A percentile compares a stretch with the other conserved stretches of the same genome.
Conservation (phyloP, 2,797 vertebrate species). For the Gobio occitaniae region DNA sequence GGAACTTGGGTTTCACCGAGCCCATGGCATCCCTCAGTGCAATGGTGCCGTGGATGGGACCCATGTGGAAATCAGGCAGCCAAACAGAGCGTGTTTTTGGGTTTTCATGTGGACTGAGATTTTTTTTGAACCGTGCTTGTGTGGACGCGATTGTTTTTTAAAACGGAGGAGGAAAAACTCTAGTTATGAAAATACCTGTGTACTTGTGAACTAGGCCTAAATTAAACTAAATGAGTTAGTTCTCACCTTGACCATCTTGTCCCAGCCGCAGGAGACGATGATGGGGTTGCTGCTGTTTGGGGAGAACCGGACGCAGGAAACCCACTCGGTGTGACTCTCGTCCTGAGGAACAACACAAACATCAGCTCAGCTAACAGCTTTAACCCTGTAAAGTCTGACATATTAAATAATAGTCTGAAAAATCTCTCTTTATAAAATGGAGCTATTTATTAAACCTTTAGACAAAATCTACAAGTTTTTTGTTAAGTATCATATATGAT, state of each 20-base stretch:
- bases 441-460: background rate
- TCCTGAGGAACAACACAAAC: conserved; percentile 76
- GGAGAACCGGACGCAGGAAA: conserved; percentile 93
- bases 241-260: conserved; percentile 94
- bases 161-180: too few relatives aligned
- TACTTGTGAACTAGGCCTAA: too few relatives aligned
- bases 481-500: too few relatives aligned
- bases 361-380: background rate
- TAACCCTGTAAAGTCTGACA: background rate
- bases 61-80: too few relatives aligned
- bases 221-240: background rate
- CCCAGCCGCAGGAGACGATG: conserved; percentile 96
- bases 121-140: too few relatives aligned
- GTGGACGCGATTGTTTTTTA: too few relatives aligned
- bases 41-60: too few relatives aligned
- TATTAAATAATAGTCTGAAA: background rate
- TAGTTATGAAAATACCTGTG: too few relatives aligned
- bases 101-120: too few relatives aligned
- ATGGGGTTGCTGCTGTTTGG: conserved; percentile 98
- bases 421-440: background rate
- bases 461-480: background rate
- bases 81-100: too few relatives aligned
- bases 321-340: conserved; percentile 93
- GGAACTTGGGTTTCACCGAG: too few relatives aligned
- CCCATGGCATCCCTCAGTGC: too few relatives aligned